These are phyloP conservation scores for Dorcus hopei DNA, from an alignment of 2,888 invertebrate species.

Conservation along the genomic window DNA sequence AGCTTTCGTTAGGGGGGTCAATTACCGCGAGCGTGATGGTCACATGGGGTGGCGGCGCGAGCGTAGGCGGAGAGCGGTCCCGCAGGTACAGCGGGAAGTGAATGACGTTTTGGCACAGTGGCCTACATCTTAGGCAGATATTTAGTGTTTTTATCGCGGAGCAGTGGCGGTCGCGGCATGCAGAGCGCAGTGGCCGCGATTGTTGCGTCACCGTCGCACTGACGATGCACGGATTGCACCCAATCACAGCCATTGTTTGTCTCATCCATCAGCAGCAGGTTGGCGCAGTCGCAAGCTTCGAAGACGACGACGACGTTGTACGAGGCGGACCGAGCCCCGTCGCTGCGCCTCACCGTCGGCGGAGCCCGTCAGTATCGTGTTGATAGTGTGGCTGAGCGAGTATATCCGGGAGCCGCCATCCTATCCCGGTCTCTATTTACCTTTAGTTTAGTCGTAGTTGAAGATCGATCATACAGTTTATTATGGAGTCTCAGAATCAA, in stretches of 20 bases:
- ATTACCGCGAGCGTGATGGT: background rate
- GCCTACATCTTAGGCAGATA: slow-evolving; percentile 13
- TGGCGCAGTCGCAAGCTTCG: slow-evolving; percentile 43
- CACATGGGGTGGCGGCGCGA: background rate
- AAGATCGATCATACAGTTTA: slow-evolving; percentile 40
- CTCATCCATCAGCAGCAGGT: slow-evolving; percentile 38
- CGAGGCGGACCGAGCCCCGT: slow-evolving; percentile 39
- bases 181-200: slow-evolving; percentile 19
- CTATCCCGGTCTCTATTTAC: slow-evolving; percentile 53
- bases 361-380: slow-evolving; percentile 61
- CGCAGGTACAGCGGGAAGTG: background rate
- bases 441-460: slow-evolving; percentile 52
- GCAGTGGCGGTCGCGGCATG: background rate
- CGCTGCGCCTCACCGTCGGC: slow-evolving; percentile 43
- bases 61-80: background rate
- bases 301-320: slow-evolving; percentile 46
- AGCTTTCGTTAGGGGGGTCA: background rate
- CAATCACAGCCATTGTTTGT: slow-evolving; percentile 51
- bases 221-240: slow-evolving; percentile 49
- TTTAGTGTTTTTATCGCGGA: slow-evolving; percentile 1
- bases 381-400: slow-evolving; percentile 64
- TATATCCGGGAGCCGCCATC: slow-evolving; percentile 59
- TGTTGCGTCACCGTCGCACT: slow-evolving; percentile 39
- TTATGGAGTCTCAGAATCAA: slow-evolving; percentile 75
- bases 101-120: slow-evolving; percentile 11